Evolutionary conservation across 2,888 invertebrate species (phyloP), one percentile per base, ranked within the genome.

Genomic region (Tetheella fluctuosa): DNA sequence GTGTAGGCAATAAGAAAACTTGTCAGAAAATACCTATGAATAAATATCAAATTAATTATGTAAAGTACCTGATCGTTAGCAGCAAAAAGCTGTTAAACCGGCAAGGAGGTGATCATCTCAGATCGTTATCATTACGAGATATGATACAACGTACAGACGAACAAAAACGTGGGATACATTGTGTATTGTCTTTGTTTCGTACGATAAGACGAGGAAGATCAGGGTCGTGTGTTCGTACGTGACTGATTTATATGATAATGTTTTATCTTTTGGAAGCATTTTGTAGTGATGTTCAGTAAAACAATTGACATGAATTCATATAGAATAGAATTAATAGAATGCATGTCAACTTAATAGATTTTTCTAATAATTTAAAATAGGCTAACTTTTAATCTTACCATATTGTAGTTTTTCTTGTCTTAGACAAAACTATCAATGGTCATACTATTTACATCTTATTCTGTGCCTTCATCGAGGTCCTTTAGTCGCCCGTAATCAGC

Each of bases 161-260:
- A 80, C 71, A 83, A 84, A 84, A 84, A 81, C 83, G 84, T 84
- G 84, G 75, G 84, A 70, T 62, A 59, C 69, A 70, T 76, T 71
- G 69, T 75, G 63, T 69, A 73, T 76, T 77, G 79, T 79, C 72
- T 75, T 74, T 76, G 59, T 67, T 48, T 62, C 52, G 57, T 20
- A 34, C 64, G 70, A 68, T 68, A 67, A 68, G 60, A 59, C 63
- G 59, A 56, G 60, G 69, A 79, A 81, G 82, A 83, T 84, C 83
- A 84, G 71, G 83, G 81, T 67, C 73, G 64, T 62, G 59, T 63
- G 64, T 67, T 64, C 57, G 56, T 70, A 72, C 64, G 68, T 71
- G 67, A 61, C 60, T 62, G 57, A 61, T 58, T 48, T 48, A 48
- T 48, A 7, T 48, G 48, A 48, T 48, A 48, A 48, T 48, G 20